Conservation (phyloP, 92 coral and sea anemone species). For the Virgularia gustaviana region DNA sequence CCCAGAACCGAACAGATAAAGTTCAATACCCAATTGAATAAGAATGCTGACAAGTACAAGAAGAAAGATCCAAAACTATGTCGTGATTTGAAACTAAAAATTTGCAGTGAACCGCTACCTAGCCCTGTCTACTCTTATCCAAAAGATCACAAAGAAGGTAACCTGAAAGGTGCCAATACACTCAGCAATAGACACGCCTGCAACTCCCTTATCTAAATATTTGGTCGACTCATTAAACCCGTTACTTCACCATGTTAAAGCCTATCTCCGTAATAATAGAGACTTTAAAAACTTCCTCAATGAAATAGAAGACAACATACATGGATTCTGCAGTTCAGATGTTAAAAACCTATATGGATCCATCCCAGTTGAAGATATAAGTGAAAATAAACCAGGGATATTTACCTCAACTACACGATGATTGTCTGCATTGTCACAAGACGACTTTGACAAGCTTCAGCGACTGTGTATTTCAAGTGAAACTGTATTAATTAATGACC, state of each 20-base stretch:
- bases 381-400: conserved; percentile 29
- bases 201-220: conserved; percentile 44
- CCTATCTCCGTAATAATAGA: conserved; percentile 43
- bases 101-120: conserved; percentile 53
- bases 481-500: not conserved
- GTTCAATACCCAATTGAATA: conserved; percentile 43
- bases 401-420: conserved; percentile 1
- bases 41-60: conserved; percentile 49
- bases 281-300: conserved; percentile 30
- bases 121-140: conserved; percentile 49
- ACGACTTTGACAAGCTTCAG: not conserved
- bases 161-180: conserved; percentile 55
- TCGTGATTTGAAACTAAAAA: conserved; percentile 39
- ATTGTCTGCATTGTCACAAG: not conserved
- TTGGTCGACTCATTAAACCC: conserved; percentile 30
- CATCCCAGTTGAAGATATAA: conserved; percentile 33
- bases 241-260: conserved; percentile 28
- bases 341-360: conserved; percentile 48
- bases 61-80: conserved; percentile 35
- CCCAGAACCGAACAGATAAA: conserved; percentile 54
- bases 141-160: conserved; percentile 58
- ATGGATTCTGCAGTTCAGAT: conserved; percentile 42
- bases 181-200: conserved; percentile 56
- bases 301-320: conserved; percentile 5
- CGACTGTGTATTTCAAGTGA: not conserved